Evolutionary conservation across 1,140 invertebrate genomes (phyloP), one percentile per base, ranked within the genome.

Genomic region (Drosophila ogumai): DNA sequence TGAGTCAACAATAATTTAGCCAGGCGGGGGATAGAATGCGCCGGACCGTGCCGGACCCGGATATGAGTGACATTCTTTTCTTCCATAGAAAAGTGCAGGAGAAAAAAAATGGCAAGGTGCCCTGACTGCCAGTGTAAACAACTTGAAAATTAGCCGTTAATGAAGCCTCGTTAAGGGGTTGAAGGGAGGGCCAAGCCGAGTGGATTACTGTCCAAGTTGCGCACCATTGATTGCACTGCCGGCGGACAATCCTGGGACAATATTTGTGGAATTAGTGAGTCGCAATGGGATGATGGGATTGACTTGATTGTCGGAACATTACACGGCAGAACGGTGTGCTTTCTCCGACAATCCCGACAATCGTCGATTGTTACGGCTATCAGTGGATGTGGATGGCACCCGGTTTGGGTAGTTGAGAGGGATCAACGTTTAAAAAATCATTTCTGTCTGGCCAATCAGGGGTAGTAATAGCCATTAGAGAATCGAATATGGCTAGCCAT

Each of bases 1-100:
- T 75, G 69, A 88, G 85, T 90, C 85, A 90, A 88, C 85, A 90
- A 85, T 85, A 88, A 88, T 88, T 90, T 85, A 88, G 73, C 68
- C 56, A 43, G 55, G 28, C 49, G 38, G 40, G 25, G 55, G 15
- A 3, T 34, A 38, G 32, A 28, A 38, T 72, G 64, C 55, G 22
- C 46, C 43, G 46, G 69, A 66, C 69, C 52, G 19, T 38, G 17
- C 13, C 36, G 34, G 34, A 65, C 82, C 13, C 36, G 34, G 34
- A 68, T 82, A 90, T 78, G 85, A 88, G 77, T 88, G 77, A 90
- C 81, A 85, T 66, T 79, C 61, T 57, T 87, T 75, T 73, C 72
- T 68, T 56, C 31, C 44, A 68, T 74, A 58, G 77, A 65, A 73
- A 77, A 65, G 55, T 52, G 72, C 76, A 44, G 25, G 41, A 56